These are phyloP conservation scores for Vanessa atalanta DNA, from an alignment of 1,140 invertebrate genomes.

Conservation along the genomic window DNA sequence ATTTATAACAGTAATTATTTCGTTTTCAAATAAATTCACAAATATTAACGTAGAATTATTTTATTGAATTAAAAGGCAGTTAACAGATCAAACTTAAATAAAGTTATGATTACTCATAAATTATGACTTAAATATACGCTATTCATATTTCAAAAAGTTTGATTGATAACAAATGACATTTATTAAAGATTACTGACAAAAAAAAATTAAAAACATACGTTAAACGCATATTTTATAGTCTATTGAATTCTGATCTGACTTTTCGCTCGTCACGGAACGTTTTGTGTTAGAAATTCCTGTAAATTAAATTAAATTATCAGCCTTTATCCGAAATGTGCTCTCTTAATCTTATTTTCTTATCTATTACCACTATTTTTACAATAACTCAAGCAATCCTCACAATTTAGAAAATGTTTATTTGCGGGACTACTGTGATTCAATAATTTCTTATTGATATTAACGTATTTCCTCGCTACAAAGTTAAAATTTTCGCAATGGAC, in stretches of 20 bases:
- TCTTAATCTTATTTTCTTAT: constrained; percentile 43
- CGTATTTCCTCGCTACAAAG: constrained; percentile 48
- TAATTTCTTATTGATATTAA: constrained; percentile 64
- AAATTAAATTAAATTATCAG: constrained; percentile 75
- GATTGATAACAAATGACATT: no score
- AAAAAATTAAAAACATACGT: neutral
- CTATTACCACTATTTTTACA: constrained; percentile 40
- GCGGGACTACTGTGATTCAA: constrained; percentile 63
- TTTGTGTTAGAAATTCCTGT: constrained; percentile 77
- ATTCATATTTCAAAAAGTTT: no score
- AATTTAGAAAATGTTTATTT: constrained; percentile 68
- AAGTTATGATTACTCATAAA: no score
- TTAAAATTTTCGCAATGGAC: constrained; percentile 64
- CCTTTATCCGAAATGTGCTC: constrained; percentile 62
- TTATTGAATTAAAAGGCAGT: no score
- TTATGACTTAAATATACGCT: no score
- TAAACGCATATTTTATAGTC: constrained; percentile 31
- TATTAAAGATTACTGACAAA: neutral
- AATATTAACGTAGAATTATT: no score
- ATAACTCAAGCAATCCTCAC: constrained; percentile 44
- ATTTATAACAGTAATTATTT: no score
- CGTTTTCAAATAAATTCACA: no score
- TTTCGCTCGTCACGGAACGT: constrained; percentile 77
- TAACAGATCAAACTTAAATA: no score
- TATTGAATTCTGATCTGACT: constrained; percentile 53